A percentile compares a stretch with the other conserved stretches of the same genome.
phyloP scores from a whole-genome alignment of 2,888 invertebrate genomes.

The Alloplasta piceator region DNA sequence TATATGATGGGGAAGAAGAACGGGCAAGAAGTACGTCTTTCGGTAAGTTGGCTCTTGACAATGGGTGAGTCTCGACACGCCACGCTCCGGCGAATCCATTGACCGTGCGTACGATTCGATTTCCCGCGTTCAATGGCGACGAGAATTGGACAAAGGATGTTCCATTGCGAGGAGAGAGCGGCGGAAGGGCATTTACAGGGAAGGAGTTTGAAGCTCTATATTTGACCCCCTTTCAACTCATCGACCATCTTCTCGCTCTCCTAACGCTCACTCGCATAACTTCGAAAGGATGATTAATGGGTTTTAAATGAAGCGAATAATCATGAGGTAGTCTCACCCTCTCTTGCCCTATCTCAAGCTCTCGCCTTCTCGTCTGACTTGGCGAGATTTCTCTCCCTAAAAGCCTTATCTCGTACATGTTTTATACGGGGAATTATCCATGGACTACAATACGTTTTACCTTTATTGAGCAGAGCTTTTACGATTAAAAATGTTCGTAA shows the following conservation, averaged over 20 bases:
- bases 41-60: slow-evolving; percentile 58
- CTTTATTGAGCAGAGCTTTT: neutral
- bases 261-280: slow-evolving; percentile 38
- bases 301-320: slow-evolving; percentile 73
- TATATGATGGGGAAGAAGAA: slow-evolving; percentile 29
- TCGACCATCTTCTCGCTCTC: slow-evolving; percentile 14
- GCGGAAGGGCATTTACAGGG: no score
- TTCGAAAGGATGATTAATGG: slow-evolving; percentile 70
- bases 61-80: slow-evolving; percentile 57
- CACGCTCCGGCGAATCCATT: slow-evolving; percentile 67
- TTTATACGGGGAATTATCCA: slow-evolving; percentile 22
- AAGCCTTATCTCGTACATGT: slow-evolving; percentile 1
- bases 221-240: slow-evolving; percentile 48
- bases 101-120: slow-evolving; percentile 68
- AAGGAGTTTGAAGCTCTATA: slow-evolving; percentile 48
- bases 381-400: slow-evolving; percentile 3
- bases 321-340: slow-evolving; percentile 58
- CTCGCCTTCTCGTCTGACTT: neutral
- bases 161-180: slow-evolving; percentile 39
- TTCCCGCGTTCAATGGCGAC: slow-evolving; percentile 61
- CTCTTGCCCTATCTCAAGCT: neutral
- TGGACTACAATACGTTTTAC: slow-evolving; percentile 11
- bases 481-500: neutral
- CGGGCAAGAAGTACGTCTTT: slow-evolving; percentile 50
- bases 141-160: slow-evolving; percentile 67